phyloP scores from a whole-genome alignment of 2,888 invertebrate species.

The Oligia latruncula region DNA sequence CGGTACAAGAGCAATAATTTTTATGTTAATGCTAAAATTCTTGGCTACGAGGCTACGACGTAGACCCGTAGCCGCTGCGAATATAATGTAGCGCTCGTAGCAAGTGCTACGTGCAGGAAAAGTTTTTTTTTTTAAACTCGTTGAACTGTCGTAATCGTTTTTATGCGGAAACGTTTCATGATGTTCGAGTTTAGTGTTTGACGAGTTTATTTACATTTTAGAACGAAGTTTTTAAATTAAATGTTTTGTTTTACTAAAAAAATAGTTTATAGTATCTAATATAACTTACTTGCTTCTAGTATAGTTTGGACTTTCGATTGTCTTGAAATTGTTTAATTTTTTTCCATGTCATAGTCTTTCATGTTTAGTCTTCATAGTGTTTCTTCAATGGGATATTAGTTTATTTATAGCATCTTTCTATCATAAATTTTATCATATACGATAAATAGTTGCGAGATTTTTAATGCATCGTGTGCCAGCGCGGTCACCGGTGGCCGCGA shows the following conservation, averaged over 20 bases:
- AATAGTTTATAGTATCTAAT: not conserved
- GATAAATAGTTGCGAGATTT: not conserved
- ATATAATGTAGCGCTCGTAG: constrained; percentile 50
- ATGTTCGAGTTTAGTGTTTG: constrained; percentile 8
- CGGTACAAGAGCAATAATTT: constrained; percentile 17
- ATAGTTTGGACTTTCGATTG: not conserved
- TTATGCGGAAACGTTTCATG: constrained; percentile 34
- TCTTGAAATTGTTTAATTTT: not conserved
- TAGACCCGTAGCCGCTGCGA: constrained; percentile 50
- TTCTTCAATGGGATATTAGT: not conserved
- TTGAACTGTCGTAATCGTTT: constrained; percentile 38
- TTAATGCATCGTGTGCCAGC: too few species aligned
- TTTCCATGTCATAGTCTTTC: too few species aligned
- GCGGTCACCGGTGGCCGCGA: too few species aligned
- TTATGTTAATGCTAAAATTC: constrained; percentile 38
- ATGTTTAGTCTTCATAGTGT: not conserved
- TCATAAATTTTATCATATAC: too few species aligned
- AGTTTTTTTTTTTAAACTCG: constrained; percentile 21
- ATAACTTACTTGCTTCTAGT: not conserved
- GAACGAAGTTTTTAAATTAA: constrained; percentile 13
- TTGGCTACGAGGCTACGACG: constrained; percentile 35
- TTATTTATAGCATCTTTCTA: not conserved
- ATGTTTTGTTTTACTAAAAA: not conserved
- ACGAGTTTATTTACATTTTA: constrained; percentile 11
- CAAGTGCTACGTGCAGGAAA: constrained; percentile 46